Evolutionary conservation across 2,797 vertebrate species (phyloP), one percentile per base, ranked within the genome.

Genomic region (Takifugu ocellatus): DNA sequence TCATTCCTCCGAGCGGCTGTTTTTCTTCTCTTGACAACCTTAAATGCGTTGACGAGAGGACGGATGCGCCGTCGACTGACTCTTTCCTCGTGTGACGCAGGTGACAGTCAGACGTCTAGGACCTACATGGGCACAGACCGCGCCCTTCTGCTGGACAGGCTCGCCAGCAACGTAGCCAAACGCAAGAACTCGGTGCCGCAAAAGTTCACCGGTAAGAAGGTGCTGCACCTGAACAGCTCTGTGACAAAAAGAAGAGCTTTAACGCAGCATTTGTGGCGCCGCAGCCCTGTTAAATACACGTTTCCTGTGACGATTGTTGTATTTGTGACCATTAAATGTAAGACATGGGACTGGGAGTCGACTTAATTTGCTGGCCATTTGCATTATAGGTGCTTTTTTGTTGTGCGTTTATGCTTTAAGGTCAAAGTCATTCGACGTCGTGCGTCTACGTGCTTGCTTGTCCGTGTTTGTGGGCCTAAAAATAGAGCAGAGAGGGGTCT

Each of bases 131-230:
- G 94, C 63, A 93, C 82, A 27, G 94, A 97, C 81, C 92, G 95
- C 63, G 94, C 95, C 31, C 86, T 96, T 80, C 92, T 97, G 61
- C 92, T 97, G 77, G 95, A 97, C 89, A 90, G 94, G 84, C 91
- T 97, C 64, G 95, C 95, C n/a, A 97, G 91, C 93, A 97, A 96
- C 77, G 94, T 97, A 51, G 95, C 95, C 84, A 97, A 96, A 73
- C 87, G 95, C 78, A 97, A 97, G 92, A 96, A 95, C 81, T 94
- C 95, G 27, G 96, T 97, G 95, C 95, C 95, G 36, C 95, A 97
- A 84, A 97, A 96, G 89, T 96, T 97, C 81, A 94, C 94, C 21
- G 95, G 95, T 97, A 94, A 95, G 93, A 88, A 21, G 77, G 55
- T 54, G 15, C 56, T 24, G 8, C 10, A 44, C 39, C 49, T 10